Conservation (phyloP, 2,888 invertebrate genomes). For the Aphelenchoides bicaudatus region DNA sequence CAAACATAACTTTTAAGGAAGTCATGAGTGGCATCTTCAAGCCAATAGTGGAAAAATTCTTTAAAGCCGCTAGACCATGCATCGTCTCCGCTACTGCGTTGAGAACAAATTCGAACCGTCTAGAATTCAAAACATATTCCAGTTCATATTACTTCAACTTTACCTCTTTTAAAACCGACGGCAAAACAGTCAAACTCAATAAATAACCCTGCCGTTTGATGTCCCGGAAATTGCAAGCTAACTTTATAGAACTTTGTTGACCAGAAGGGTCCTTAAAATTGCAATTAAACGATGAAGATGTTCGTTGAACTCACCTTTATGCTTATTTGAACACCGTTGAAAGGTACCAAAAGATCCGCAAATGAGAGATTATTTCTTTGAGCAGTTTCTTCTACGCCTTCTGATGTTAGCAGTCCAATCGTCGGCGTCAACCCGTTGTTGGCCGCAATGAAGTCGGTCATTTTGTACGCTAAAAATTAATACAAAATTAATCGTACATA, state of each 20-base stretch:
- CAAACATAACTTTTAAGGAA: constrained; percentile 71
- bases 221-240: constrained; percentile 61
- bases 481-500: too few species aligned
- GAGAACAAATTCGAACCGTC: constrained; percentile 8
- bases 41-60: constrained; percentile 36
- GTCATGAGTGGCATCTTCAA: constrained; percentile 75
- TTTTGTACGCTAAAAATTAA: too few species aligned
- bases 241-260: constrained; percentile 23
- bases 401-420: constrained; percentile 48
- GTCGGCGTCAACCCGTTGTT: constrained; percentile 35
- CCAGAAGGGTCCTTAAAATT: constrained; percentile 35
- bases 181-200: constrained; percentile 54
- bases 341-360: constrained; percentile 51
- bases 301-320: constrained; percentile 36
- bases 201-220: constrained; percentile 59
- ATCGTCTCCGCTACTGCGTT: constrained; percentile 13
- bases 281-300: background rate
- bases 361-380: constrained; percentile 40
- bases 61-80: constrained; percentile 23
- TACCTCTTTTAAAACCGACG: constrained; percentile 52
- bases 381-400: constrained; percentile 36
- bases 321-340: constrained; percentile 35
- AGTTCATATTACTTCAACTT: constrained; percentile 5
- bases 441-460: constrained; percentile 11
- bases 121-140: constrained; percentile 2